phyloP scores from a whole-genome alignment of 2,888 invertebrate species.

The Diarsia dahlii region DNA sequence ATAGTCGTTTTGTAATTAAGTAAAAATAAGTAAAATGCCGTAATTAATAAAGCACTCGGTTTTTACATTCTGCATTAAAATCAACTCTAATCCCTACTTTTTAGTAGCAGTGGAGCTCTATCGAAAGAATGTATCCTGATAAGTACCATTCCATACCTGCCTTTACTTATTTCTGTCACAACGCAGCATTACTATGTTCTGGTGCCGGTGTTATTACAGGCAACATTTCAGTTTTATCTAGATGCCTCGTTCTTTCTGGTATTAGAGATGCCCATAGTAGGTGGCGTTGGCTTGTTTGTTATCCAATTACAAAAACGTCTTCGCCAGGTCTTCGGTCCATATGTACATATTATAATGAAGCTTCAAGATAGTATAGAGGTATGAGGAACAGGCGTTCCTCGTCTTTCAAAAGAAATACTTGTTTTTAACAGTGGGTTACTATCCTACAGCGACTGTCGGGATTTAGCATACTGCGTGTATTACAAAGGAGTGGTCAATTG shows the following conservation, averaged over 20 bases:
- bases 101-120: neutral
- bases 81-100: neutral
- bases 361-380: neutral
- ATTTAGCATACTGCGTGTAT: too few species aligned
- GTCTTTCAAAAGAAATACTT: too few species aligned
- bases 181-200: neutral
- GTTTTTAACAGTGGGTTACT: too few species aligned
- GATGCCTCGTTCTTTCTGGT: neutral
- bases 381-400: neutral
- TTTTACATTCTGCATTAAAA: neutral
- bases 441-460: too few species aligned
- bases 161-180: neutral
- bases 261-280: neutral
- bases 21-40: neutral
- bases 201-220: neutral
- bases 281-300: too few species aligned
- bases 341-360: neutral
- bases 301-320: neutral
- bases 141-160: neutral
- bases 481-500: too few species aligned
- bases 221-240: slow-evolving; percentile 23
- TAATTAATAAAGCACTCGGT: slow-evolving; percentile 14
- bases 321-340: neutral
- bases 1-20: neutral
- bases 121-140: neutral